These are phyloP conservation scores for Tenthredo mesomela DNA, from an alignment of 2,888 invertebrate species.

Conservation along the genomic window DNA sequence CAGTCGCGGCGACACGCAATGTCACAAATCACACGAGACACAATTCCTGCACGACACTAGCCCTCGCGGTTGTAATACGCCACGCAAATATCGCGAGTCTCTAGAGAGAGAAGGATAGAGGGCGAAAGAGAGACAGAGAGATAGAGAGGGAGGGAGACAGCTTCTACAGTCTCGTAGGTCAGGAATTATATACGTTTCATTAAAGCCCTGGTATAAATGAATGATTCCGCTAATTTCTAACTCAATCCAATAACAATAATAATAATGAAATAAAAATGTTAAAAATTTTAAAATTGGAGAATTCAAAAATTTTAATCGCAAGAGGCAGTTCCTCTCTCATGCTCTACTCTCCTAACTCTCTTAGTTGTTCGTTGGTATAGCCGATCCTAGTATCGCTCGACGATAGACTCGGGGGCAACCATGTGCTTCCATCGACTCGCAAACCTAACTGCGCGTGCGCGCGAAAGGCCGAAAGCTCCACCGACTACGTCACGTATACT, in stretches of 20 bases:
- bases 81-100: neutral
- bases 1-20: neutral
- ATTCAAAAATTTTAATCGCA: neutral
- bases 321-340: neutral
- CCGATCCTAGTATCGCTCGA: conserved; percentile 47
- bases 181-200: conserved; percentile 6
- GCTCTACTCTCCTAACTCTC: neutral
- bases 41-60: conserved; percentile 41
- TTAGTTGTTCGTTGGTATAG: conserved; percentile 22
- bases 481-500: conserved; percentile 58
- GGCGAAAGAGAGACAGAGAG: neutral
- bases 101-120: neutral
- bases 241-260: neutral
- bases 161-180: conserved; percentile 30
- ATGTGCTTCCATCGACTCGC: conserved; percentile 74
- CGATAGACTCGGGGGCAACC: conserved; percentile 61
- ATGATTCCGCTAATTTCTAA: neutral
- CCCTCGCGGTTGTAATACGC: neutral
- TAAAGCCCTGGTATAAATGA: neutral
- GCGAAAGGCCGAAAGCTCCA: conserved; percentile 71
- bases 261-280: neutral
- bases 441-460: conserved; percentile 75
- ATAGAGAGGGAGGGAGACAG: neutral
- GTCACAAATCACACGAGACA: conserved; percentile 44
- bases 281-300: neutral